Percentiles rank a stretch among this genome's conserved stretches.
Evolutionary conservation across 2,797 vertebrate species (phyloP).

Genomic region (Phataginus tetradactyla): DNA sequence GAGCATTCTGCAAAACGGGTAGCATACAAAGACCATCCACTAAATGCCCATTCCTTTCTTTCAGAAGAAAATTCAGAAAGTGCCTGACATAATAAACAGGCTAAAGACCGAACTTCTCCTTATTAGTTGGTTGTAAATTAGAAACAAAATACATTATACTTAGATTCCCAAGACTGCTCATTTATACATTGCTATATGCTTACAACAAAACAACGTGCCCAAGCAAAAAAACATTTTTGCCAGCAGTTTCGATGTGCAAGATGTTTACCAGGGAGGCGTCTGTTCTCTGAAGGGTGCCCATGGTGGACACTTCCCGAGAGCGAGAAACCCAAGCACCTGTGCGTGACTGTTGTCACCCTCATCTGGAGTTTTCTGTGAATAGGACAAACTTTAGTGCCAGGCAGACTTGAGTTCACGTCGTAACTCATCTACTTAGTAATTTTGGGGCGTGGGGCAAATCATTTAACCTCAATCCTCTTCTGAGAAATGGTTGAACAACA

Average conservation of each 20-base stretch:
- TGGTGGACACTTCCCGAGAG: background rate
- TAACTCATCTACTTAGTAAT: background rate
- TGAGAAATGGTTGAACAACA: background rate
- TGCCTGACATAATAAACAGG: background rate
- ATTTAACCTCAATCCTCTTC: background rate
- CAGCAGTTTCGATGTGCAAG: background rate
- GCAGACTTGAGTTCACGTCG: background rate
- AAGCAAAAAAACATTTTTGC: background rate
- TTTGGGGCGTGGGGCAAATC: background rate
- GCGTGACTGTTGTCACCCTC: background rate
- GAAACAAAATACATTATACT: constrained; percentile 14
- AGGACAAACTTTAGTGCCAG: background rate
- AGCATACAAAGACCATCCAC: fast-evolving
- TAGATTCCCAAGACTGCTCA: background rate
- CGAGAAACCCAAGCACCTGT: no score
- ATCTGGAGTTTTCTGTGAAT: background rate
- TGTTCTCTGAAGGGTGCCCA: background rate
- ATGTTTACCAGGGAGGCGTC: background rate
- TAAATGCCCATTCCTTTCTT: background rate
- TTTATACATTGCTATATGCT: background rate
- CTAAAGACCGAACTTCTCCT: background rate
- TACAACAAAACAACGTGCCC: background rate
- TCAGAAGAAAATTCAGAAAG: background rate
- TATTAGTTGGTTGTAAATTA: background rate
- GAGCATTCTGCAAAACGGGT: background rate